A percentile compares a stretch with the other conserved stretches of the same genome.
These are phyloP conservation scores for Daktulosphaira vitifoliae DNA, from an alignment of 1,140 invertebrate genomes.

Conservation along the genomic window DNA sequence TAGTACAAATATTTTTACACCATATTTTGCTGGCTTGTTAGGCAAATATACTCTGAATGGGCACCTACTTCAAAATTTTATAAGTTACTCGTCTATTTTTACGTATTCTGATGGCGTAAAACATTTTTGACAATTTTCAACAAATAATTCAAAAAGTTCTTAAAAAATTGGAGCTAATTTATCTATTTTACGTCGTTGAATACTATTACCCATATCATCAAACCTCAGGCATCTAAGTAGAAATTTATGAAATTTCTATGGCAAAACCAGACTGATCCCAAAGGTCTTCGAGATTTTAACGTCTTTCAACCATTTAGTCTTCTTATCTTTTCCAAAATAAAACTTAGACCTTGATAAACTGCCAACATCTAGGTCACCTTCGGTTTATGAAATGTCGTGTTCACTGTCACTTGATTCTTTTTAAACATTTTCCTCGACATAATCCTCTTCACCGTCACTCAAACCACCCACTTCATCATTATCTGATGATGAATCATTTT, in stretches of 20 bases:
- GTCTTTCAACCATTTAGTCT: background rate
- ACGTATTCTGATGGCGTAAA: no score
- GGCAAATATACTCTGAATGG: no score
- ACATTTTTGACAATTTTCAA: no score
- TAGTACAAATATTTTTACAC: conserved; percentile 43
- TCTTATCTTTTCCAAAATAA: conserved; percentile 8
- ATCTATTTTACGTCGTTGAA: background rate
- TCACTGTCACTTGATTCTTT: conserved; percentile 3
- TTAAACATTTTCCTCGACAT: conserved; percentile 14
- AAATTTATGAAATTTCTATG: conserved; percentile 35
- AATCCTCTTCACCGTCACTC: background rate
- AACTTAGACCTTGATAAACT: conserved; percentile 10
- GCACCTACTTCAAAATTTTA: background rate
- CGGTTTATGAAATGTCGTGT: conserved; percentile 1
- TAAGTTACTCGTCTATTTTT: no score
- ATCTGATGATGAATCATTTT: background rate
- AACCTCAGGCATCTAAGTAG: background rate
- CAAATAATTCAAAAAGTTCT: no score
- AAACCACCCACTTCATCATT: background rate
- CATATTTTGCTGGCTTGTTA: conserved; percentile 44
- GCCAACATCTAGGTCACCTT: background rate
- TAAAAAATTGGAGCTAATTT: background rate
- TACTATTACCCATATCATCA: background rate
- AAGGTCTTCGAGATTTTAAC: conserved; percentile 40
- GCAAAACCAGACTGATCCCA: conserved; percentile 39